phyloP scores from a whole-genome alignment of 2,888 invertebrate species.

The Cheilosia pagana region DNA sequence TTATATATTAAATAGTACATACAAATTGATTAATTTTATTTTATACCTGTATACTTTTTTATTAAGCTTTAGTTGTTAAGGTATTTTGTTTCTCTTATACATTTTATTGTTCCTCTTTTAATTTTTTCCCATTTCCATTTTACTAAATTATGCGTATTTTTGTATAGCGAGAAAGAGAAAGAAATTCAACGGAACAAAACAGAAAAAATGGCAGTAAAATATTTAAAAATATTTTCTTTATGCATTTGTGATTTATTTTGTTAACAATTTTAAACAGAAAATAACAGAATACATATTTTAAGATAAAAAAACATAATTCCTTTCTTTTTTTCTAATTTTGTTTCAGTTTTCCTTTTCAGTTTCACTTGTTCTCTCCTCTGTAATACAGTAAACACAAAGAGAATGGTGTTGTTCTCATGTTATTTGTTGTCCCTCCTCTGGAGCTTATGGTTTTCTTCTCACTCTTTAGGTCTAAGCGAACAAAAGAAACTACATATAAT shows the following conservation, averaged over 20 bases:
- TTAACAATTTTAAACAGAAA: conserved; percentile 60
- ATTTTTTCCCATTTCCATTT: conserved; percentile 2
- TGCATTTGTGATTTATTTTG: conserved; percentile 73
- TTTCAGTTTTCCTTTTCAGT: conserved; percentile 31
- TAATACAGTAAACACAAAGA: neutral
- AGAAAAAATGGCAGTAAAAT: conserved; percentile 47
- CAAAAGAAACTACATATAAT: neutral
- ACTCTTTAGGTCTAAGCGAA: conserved; percentile 17
- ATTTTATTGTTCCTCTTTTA: conserved; percentile 21
- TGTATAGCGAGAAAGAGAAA: conserved; percentile 36
- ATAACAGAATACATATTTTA: conserved; percentile 68
- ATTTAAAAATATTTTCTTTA: conserved; percentile 61
- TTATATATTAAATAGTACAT: conserved; percentile 43
- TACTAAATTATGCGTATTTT: conserved; percentile 57
- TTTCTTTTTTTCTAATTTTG: conserved; percentile 36
- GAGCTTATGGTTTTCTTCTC: conserved; percentile 8
- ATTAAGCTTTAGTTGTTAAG: conserved; percentile 68
- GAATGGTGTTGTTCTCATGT: neutral
- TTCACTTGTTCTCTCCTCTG: conserved; percentile 1
- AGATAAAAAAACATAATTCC: conserved; percentile 52
- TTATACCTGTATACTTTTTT: conserved; percentile 50
- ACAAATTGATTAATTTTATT: conserved; percentile 52
- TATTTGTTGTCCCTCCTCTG: neutral
- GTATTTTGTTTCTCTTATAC: conserved; percentile 16
- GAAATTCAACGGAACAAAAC: conserved; percentile 15